Base-by-base conservation (phyloP, 2,888 invertebrate species). In the Amphipyra tragopoginis region DNA sequence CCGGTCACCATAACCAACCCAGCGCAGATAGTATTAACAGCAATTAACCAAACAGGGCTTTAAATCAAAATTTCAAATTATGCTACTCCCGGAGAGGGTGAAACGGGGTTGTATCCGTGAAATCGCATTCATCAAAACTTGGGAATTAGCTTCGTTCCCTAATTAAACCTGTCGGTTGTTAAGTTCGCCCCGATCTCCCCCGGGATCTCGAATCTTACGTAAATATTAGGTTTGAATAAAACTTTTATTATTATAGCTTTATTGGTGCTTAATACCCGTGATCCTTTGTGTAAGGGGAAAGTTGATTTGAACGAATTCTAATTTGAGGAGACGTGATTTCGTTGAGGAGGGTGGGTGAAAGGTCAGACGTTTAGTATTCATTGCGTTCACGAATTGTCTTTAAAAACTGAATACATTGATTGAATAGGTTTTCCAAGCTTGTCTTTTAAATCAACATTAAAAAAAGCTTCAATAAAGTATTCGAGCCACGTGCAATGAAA, bases 81-180 rank as follows among this genome's bases (percentile, higher is more conserved):
- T 85, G 81, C 85, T 81, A 80, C 82, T 79, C 81, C 79, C 76
- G 72, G 74, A 69, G 72, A 78, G 79, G 70, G 76, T 77, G 68
- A 78, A 80, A 80, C 72, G 65, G 77, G 85, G 84, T 81, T 86
- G 86, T 88, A 88, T 88, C 89, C 89, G 87, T 89, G 88, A 89
- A 92, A 91, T 93, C 92, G 90, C 91, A 93, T 93, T 93, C 92
- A 93, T 93, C 93, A 93, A 93, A 93, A 93, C 93, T 93, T 93
- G 90, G 86, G 86, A 91, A 92, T 92, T 91, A 92, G 89, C 91
- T 86, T 84, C 87, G 86, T 83, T 87, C 87, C 88, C 92, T 93
- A 92, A 93, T 93, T 93, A 93, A 92, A 92, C 89, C 92, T 90
- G 91, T 85, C 90, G 89, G 90, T 89, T 86, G 88, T 89, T 89